Evolutionary conservation across 2,113 vertebrate species (phyloP).

Genomic region (Pelodiscus sinensis): DNA sequence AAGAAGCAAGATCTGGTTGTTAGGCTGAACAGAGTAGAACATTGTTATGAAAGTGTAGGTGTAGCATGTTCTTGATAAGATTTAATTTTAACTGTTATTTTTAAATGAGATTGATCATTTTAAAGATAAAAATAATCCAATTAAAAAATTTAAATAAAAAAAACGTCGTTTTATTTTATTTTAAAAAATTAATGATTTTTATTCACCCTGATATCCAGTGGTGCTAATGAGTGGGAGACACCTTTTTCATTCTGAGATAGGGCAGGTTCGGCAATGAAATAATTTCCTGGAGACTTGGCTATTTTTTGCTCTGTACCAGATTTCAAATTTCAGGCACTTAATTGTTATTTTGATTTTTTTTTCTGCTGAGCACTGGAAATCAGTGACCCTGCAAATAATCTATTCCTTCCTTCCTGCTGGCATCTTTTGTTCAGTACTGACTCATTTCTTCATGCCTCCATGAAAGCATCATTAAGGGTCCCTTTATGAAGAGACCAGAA

Average conservation of each 20-base stretch:
- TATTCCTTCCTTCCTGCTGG: neutral
- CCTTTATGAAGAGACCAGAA: neutral
- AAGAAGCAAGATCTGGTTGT: too few species aligned
- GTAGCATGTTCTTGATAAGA: too few species aligned
- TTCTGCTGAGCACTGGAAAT: neutral
- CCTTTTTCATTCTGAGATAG: slow-evolving; percentile 1
- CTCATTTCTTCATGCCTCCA: neutral
- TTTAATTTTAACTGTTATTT: too few species aligned
- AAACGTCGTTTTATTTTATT: too few species aligned
- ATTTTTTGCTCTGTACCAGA: neutral
- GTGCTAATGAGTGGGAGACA: neutral
- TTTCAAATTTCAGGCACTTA: neutral
- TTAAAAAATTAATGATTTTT: too few species aligned
- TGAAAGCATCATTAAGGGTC: neutral
- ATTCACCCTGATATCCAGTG: neutral
- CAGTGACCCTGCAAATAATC: neutral
- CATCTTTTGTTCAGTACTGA: neutral
- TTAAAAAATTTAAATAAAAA: too few species aligned
- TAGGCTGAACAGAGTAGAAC: too few species aligned
- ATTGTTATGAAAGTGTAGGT: too few species aligned
- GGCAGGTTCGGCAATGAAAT: neutral
- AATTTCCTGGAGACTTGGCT: neutral
- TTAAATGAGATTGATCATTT: too few species aligned
- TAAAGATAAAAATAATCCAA: too few species aligned
- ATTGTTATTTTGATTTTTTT: neutral